phyloP scores from a whole-genome alignment of 1,140 invertebrate genomes.

The Aphelinus atriplicis region DNA sequence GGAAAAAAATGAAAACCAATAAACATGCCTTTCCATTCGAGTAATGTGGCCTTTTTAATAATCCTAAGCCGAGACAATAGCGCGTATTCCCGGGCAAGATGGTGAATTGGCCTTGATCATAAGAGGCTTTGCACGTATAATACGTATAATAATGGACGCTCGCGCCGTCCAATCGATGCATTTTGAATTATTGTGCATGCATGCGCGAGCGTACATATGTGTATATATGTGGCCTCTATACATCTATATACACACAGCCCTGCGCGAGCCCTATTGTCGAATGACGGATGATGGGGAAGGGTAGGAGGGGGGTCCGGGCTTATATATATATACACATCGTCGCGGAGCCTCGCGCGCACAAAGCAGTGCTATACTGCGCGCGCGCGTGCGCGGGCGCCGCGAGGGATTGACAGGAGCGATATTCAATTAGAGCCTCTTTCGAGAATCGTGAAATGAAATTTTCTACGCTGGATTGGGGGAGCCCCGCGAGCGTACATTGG shows the following conservation, averaged over 20 bases:
- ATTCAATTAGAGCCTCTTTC: constrained; percentile 31
- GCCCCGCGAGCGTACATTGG: too few relatives aligned
- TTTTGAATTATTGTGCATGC: constrained; percentile 10
- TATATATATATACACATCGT: constrained; percentile 11
- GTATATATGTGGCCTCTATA: not conserved
- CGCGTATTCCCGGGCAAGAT: too few relatives aligned
- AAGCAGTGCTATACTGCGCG: constrained; percentile 6
- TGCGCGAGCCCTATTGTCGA: constrained; percentile 34
- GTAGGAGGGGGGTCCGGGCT: too few relatives aligned
- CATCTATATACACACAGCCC: not conserved
- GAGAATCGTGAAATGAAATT: constrained; percentile 24
- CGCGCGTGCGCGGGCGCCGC: not conserved
- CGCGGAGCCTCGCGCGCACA: constrained; percentile 20
- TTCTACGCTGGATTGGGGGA: not conserved
- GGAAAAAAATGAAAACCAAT: too few relatives aligned
- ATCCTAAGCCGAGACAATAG: too few relatives aligned
- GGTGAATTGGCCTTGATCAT: too few relatives aligned
- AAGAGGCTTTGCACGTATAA: too few relatives aligned
- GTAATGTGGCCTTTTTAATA: too few relatives aligned
- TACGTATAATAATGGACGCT: too few relatives aligned
- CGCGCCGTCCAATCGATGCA: constrained; percentile 1
- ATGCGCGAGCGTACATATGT: not conserved
- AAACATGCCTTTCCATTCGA: too few relatives aligned
- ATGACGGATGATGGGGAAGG: constrained; percentile 30
- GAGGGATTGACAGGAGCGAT: constrained; percentile 12